Evolutionary conservation across 2,797 vertebrate genomes (phyloP).

Genomic region (Pitangus sulphuratus): DNA sequence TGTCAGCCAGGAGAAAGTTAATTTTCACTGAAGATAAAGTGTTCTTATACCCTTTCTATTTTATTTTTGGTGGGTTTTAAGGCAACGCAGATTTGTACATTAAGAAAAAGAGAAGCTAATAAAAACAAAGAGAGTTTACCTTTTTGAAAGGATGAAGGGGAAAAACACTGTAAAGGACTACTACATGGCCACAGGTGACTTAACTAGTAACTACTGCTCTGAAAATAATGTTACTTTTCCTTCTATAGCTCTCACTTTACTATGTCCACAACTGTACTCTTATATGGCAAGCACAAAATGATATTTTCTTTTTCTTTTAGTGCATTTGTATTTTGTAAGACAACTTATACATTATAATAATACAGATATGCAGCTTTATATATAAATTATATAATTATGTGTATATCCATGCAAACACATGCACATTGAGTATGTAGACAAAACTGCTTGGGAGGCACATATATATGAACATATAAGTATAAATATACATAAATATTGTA

Average conservation of each 20-base stretch:
- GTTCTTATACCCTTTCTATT: not conserved
- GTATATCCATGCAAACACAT: not conserved
- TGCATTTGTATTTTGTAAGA: not conserved
- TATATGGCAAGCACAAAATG: not conserved
- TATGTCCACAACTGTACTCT: not conserved
- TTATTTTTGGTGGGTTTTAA: not conserved
- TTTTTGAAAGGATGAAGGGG: not conserved
- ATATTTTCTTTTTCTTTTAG: not conserved
- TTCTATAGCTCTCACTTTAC: not conserved
- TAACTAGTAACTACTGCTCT: not conserved
- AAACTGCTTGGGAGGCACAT: not conserved
- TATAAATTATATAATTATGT: not conserved
- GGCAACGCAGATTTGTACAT: not conserved
- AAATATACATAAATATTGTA: not conserved
- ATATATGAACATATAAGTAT: not conserved
- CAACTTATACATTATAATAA: not conserved
- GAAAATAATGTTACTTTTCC: not conserved
- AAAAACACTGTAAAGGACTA: not conserved
- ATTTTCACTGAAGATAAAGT: slow-evolving; percentile 16
- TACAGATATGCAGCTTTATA: not conserved
- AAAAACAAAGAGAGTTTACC: not conserved
- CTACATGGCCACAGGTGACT: not conserved
- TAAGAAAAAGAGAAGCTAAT: not conserved
- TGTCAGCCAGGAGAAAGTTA: slow-evolving; percentile 33
- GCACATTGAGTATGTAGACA: not conserved